A percentile compares a stretch with the other conserved stretches of the same genome.
These are phyloP conservation scores for Poeciliopsis gracilis DNA, from an alignment of 2,797 vertebrate genomes.

Conservation along the genomic window DNA sequence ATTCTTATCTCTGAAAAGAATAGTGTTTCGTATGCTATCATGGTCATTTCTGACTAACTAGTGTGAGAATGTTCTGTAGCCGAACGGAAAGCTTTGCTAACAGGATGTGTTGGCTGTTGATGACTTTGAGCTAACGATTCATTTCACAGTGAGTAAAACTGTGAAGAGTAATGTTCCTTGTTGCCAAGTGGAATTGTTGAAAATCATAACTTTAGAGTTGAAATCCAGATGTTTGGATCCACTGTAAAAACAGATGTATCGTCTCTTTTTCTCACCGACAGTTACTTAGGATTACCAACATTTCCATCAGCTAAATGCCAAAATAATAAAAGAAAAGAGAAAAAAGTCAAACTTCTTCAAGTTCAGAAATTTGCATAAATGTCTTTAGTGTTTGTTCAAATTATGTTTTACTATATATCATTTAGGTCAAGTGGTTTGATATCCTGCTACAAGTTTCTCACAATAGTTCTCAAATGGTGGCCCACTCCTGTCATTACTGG, in stretches of 20 bases:
- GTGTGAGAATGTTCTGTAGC: slow-evolving; percentile 17
- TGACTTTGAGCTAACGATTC: slow-evolving; percentile 24
- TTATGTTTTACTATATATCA: neutral
- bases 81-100: neutral
- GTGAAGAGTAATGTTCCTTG: slow-evolving; percentile 17
- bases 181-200: slow-evolving; percentile 9
- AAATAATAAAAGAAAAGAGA: neutral
- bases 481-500: neutral
- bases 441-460: neutral
- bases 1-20: neutral
- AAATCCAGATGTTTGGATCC: neutral
- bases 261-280: neutral
- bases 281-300: neutral
- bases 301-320: neutral
- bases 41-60: slow-evolving; percentile 3
- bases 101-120: slow-evolving; percentile 5
- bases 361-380: neutral
- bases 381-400: neutral
- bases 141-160: slow-evolving; percentile 25
- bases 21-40: neutral
- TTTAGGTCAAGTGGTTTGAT: neutral
- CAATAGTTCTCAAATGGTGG: neutral
- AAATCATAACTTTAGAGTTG: slow-evolving; percentile 5
- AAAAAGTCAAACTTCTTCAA: neutral
- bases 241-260: neutral